Evolutionary conservation across 2,113 vertebrate genomes (phyloP).

Genomic region (Erpornis zantholeuca): DNA sequence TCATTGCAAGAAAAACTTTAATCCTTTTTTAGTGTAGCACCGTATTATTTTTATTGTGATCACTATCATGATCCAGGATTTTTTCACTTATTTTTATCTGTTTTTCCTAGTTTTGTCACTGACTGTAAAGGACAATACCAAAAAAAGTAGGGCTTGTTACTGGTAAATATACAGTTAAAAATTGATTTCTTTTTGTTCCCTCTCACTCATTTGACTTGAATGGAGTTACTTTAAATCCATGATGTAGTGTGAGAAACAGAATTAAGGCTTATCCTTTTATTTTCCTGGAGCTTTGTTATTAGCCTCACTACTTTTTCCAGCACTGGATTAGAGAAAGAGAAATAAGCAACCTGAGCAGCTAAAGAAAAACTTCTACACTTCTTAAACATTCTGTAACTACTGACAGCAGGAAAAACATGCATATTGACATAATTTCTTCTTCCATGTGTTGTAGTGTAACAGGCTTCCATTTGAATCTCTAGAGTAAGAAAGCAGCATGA

Average conservation of each 20-base stretch:
- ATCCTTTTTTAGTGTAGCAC: not conserved
- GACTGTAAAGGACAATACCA: not conserved
- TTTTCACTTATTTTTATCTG: not conserved
- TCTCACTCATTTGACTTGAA: not conserved
- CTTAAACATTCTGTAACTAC: not conserved
- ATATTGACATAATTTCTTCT: not conserved
- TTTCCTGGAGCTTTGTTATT: not conserved
- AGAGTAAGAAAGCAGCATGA: not conserved
- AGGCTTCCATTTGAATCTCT: not conserved
- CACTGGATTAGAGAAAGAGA: not conserved
- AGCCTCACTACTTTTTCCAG: not conserved
- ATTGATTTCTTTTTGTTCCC: not conserved
- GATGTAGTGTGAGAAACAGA: not conserved
- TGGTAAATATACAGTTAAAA: not conserved
- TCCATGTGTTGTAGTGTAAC: not conserved
- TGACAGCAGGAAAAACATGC: not conserved
- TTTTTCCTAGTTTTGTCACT: not conserved
- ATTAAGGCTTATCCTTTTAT: not conserved
- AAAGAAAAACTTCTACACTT: not conserved
- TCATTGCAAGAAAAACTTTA: not conserved
- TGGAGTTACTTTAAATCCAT: not conserved
- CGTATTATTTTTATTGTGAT: not conserved
- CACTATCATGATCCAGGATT: not conserved
- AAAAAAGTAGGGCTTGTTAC: not conserved
- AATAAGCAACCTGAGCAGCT: not conserved